Conservation (phyloP, 2,113 vertebrate species). For the Stictonetta naevosa region DNA sequence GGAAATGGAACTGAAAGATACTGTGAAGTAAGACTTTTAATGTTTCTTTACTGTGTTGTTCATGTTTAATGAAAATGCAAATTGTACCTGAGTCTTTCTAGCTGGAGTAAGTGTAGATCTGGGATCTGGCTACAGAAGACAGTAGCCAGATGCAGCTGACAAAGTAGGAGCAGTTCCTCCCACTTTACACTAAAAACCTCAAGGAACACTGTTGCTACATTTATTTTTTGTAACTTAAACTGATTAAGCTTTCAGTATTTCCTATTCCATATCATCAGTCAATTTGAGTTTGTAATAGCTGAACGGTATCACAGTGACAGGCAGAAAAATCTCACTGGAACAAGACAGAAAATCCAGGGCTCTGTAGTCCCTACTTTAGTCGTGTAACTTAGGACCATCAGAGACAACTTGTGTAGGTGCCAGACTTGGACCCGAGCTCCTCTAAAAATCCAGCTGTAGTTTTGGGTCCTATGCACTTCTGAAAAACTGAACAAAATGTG, state of each 20-base stretch:
- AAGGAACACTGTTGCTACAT: background rate
- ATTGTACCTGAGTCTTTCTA: background rate
- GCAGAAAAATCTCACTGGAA: background rate
- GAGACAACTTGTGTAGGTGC: background rate
- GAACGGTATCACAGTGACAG: background rate
- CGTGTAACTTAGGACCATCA: background rate
- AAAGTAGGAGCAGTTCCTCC: background rate
- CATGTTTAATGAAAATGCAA: background rate
- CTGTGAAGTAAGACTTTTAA: slow-evolving; percentile 39
- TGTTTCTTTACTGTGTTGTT: background rate
- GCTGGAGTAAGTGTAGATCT: background rate
- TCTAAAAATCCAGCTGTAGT: background rate
- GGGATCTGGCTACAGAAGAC: background rate
- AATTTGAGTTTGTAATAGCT: background rate
- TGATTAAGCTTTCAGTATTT: background rate
- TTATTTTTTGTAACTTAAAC: background rate
- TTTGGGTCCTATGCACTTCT: background rate
- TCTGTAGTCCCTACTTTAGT: fast-evolving
- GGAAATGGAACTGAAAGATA: slow-evolving; percentile 16
- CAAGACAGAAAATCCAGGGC: background rate
- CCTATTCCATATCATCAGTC: background rate
- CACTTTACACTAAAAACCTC: background rate
- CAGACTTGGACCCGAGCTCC: background rate
- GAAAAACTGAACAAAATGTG: background rate
- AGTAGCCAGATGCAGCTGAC: background rate